Percentiles rank a stretch among this genome's conserved stretches.
Evolutionary conservation across 2,113 vertebrate genomes (phyloP).

Genomic region (Burhinus oedicnemus): DNA sequence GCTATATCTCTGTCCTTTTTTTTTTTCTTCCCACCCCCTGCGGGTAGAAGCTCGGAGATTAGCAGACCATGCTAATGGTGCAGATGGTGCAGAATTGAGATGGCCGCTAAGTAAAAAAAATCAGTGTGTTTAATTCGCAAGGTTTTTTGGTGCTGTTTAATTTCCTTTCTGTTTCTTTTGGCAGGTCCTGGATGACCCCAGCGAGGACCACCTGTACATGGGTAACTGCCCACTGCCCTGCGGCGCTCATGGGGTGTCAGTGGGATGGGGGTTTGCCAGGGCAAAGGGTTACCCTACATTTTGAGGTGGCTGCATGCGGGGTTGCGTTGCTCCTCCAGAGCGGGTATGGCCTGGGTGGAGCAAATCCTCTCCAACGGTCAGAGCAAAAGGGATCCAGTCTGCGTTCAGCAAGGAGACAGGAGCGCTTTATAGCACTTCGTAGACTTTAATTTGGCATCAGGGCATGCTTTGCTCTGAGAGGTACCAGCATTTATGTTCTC

Average conservation of each 20-base stretch:
- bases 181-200: slow-evolving; percentile 97
- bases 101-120: neutral
- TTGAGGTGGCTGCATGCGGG: neutral
- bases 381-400: neutral
- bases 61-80: neutral
- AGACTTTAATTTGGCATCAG: neutral
- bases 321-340: neutral
- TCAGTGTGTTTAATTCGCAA: neutral
- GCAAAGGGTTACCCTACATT: neutral
- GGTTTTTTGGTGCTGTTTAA: neutral
- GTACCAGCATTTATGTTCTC: neutral
- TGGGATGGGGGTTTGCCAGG: neutral
- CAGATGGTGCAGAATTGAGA: neutral
- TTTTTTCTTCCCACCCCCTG: neutral
- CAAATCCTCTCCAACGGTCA: neutral
- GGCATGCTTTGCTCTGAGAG: neutral
- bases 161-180: slow-evolving; percentile 18
- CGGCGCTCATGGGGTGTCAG: rapidly evolving
- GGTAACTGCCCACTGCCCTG: slow-evolving; percentile 75
- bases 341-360: neutral
- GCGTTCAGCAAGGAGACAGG: neutral
- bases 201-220: slow-evolving; percentile 98
- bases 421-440: neutral
- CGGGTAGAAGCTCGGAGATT: neutral
- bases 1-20: slow-evolving; percentile 10